These are phyloP conservation scores for Rhabdomys pumilio DNA, from an alignment of 2,797 vertebrate genomes.

Conservation along the genomic window DNA sequence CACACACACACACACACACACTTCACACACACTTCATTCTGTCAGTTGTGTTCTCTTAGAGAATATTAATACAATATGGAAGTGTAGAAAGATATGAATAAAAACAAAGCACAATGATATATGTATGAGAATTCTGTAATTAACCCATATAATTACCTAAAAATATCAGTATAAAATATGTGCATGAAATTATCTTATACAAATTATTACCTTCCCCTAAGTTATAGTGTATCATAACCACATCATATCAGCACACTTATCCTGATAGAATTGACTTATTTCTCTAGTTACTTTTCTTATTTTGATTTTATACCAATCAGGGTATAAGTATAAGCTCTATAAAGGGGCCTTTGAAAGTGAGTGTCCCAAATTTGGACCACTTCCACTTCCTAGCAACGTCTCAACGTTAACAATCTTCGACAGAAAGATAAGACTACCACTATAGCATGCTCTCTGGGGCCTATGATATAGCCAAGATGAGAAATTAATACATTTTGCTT, in stretches of 20 bases:
- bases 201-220: constrained; percentile 22
- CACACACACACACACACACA: neutral
- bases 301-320: constrained; percentile 26
- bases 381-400: neutral
- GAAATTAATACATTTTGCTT: constrained; percentile 6
- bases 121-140: neutral
- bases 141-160: neutral
- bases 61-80: neutral
- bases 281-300: neutral
- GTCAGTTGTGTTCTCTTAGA: neutral
- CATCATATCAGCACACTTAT: neutral
- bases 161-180: neutral
- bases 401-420: neutral
- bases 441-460: neutral
- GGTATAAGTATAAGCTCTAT: neutral
- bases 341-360: neutral
- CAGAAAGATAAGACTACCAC: neutral
- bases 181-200: constrained; percentile 22
- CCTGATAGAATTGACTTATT: neutral
- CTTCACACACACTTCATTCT: neutral
- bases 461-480: constrained; percentile 8
- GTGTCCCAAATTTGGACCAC: neutral
- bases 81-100: neutral
- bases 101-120: neutral
- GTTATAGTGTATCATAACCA: constrained; percentile 16